A percentile compares a stretch with the other conserved stretches of the same genome.
These are phyloP conservation scores for Distichodus sexfasciatus DNA, from an alignment of 2,797 vertebrate species.

Conservation along the genomic window DNA sequence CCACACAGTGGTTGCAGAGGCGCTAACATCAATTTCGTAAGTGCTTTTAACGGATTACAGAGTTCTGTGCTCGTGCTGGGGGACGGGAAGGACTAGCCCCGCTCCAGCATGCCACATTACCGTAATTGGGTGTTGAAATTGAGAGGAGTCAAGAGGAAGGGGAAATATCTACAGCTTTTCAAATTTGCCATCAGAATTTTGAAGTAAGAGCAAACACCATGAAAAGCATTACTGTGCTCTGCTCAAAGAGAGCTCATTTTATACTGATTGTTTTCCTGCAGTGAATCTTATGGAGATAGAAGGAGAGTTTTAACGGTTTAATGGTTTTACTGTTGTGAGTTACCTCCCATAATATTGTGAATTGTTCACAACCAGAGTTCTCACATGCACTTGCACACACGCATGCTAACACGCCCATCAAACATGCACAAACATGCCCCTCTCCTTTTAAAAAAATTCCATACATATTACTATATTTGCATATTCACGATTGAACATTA, in stretches of 20 bases:
- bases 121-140: slow-evolving; percentile 85
- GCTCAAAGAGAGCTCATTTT: neutral
- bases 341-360: neutral
- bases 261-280: neutral
- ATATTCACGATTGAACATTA: slow-evolving; percentile 35
- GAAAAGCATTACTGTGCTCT: neutral
- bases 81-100: slow-evolving; percentile 75
- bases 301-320: slow-evolving; percentile 16
- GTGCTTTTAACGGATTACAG: slow-evolving; percentile 99
- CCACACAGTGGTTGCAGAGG: slow-evolving; percentile 88
- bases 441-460: slow-evolving; percentile 12
- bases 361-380: slow-evolving; percentile 8
- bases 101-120: slow-evolving; percentile 82
- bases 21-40: slow-evolving; percentile 98
- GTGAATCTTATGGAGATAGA: slow-evolving; percentile 13
- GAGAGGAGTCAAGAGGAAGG: slow-evolving; percentile 61
- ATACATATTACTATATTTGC: slow-evolving; percentile 19
- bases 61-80: slow-evolving; percentile 81
- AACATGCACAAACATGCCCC: no score
- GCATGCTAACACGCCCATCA: no score
- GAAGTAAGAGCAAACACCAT: slow-evolving; percentile 3
- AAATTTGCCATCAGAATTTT: slow-evolving; percentile 27
- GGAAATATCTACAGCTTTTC: slow-evolving; percentile 42
- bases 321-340: slow-evolving; percentile 18
- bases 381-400: no score